Evolutionary conservation across 2,888 invertebrate genomes (phyloP).

Genomic region (Parelbella ahira): DNA sequence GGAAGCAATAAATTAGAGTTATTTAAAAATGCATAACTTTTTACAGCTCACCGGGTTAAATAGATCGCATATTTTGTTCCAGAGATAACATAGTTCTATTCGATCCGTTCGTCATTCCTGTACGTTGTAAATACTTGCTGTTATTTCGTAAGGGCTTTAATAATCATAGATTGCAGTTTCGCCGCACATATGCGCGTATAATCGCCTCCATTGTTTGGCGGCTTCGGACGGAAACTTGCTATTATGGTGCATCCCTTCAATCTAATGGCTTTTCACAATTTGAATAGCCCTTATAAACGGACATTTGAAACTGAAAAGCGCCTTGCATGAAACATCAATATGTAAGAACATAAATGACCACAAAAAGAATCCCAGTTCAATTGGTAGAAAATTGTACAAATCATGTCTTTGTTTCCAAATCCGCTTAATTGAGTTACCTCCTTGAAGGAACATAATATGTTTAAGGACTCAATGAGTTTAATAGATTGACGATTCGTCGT

Average conservation of each 20-base stretch:
- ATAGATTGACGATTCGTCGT: too few relatives aligned
- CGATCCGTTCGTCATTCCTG: constrained; percentile 8
- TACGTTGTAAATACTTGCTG: constrained; percentile 2
- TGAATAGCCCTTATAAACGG: constrained; percentile 2
- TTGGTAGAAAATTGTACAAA: too few relatives aligned
- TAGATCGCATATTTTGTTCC: constrained; percentile 11
- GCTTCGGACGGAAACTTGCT: constrained; percentile 45
- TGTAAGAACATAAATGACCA: too few relatives aligned
- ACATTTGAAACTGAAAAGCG: constrained; percentile 1
- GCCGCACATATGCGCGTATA: constrained; percentile 38
- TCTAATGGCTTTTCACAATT: constrained; percentile 23
- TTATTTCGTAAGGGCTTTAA: constrained; percentile 3
- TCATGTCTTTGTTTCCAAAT: too few relatives aligned
- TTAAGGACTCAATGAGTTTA: too few relatives aligned
- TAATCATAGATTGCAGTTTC: constrained; percentile 7
- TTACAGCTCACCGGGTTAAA: constrained; percentile 11
- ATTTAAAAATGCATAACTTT: constrained; percentile 22
- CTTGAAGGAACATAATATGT: too few relatives aligned
- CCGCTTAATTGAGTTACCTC: too few relatives aligned
- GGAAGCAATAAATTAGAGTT: constrained; percentile 22
- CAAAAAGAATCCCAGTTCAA: too few relatives aligned
- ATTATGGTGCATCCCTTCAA: constrained; percentile 39
- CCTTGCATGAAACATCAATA: too few relatives aligned
- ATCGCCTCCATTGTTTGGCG: constrained; percentile 39
- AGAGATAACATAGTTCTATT: neutral